Base-by-base conservation (phyloP, 2,888 invertebrate genomes). In the Empis livida region DNA sequence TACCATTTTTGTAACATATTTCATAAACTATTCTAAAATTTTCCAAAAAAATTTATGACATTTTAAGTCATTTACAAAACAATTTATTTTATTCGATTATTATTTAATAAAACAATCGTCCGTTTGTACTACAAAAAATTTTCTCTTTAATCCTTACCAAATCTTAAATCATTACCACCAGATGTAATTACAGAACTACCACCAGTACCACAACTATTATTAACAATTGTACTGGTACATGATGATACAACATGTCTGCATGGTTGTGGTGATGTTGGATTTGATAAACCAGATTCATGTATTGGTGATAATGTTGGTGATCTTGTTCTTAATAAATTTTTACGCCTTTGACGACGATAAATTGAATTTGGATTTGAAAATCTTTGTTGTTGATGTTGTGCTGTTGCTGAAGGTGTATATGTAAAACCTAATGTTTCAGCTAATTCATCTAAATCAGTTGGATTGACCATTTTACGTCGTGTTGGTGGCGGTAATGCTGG, bases 281-380 rank as follows among this genome's bases (percentile, higher is more conserved):
- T 82, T 42, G 82, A 82, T 15, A 80, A 68, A 30, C 82, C 82
- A 42, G 81, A 80, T 58, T 83, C 82, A 49, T 80, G 76, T 46
- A 83, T 83, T 30, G 82, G 82, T 46, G 82, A 82, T 48, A 83
- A 64, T 32, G 76, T 74, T 32, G 77, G 76, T 30, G 76, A 68
- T 60, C 75, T 58, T 50, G 70, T 62, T 60, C 75, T 64, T 59
- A 75, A 48, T 59, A 60, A 72, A 62, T 61, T 73, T 57, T 65
- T 74, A 54, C 61, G 68, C 51, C 61, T 71, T 61, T 57, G 72
- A 51, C 61, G 68, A 48, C 65, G 62, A 51, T 63, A 64, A 5
- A 60, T 56, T 45, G 61, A 62, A 41, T 59, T 59, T 27, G 63
- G 45, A 1, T 57, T 55, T 6, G 57, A 69, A 59, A 59, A 55